A percentile compares a stretch with the other conserved stretches of the same genome.
Conservation (phyloP, 1,140 invertebrate species). For the Heliconius melpomene region DNA sequence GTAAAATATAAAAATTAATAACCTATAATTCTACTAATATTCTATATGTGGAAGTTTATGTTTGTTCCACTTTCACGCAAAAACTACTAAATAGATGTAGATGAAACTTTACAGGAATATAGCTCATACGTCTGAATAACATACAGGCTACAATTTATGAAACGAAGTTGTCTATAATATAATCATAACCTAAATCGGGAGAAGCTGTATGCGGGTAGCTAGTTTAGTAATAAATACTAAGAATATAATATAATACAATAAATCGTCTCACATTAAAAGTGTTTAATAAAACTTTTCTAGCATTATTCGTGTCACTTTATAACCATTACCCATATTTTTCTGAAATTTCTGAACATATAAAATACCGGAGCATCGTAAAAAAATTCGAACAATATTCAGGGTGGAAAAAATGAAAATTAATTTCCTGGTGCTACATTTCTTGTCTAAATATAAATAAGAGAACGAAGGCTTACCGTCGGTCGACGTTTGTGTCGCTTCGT, state of each 20-base stretch:
- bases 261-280: not conserved
- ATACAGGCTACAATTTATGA: too few relatives aligned
- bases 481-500: slow-evolving; percentile 63
- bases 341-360: slow-evolving; percentile 3
- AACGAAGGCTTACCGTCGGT: slow-evolving; percentile 70
- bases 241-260: not conserved
- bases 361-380: slow-evolving; percentile 23
- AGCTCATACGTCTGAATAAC: too few relatives aligned
- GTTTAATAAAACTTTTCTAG: not conserved
- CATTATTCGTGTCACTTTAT: slow-evolving; percentile 1
- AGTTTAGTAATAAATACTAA: not conserved
- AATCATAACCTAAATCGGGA: too few relatives aligned
- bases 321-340: not conserved
- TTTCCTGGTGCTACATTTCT: slow-evolving; percentile 64
- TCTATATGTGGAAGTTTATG: too few relatives aligned
- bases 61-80: too few relatives aligned
- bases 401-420: slow-evolving; percentile 64
- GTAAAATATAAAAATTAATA: too few relatives aligned
- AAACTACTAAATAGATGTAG: too few relatives aligned
- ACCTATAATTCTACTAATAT: too few relatives aligned
- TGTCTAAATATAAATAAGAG: slow-evolving; percentile 71
- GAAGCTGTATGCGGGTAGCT: too few relatives aligned
- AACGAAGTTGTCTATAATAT: too few relatives aligned
- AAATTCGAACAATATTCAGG: slow-evolving; percentile 32
- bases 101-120: too few relatives aligned